Conservation (phyloP, 2,797 vertebrate genomes). For the Alca torda region DNA sequence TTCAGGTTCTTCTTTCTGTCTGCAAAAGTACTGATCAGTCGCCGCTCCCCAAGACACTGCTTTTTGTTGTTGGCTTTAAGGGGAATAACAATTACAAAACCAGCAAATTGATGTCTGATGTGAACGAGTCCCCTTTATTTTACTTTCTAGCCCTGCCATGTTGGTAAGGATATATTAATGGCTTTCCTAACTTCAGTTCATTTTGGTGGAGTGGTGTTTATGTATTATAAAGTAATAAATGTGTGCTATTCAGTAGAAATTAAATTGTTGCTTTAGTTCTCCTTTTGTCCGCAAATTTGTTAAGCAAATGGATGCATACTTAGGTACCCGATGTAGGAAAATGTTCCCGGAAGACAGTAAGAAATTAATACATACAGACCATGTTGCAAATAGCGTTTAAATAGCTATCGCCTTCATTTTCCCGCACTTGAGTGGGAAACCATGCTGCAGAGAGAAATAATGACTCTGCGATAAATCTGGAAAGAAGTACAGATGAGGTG, state of each 20-base stretch:
- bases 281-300: background rate
- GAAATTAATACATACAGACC: background rate
- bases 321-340: background rate
- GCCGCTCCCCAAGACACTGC: rapidly evolving
- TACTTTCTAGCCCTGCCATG: background rate
- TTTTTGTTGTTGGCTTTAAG: background rate
- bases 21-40: background rate
- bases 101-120: background rate
- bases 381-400: slow-evolving; percentile 9
- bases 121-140: background rate
- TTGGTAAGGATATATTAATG: background rate
- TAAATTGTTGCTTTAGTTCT: background rate
- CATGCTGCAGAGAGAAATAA: slow-evolving; percentile 37
- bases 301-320: slow-evolving; percentile 28
- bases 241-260: background rate
- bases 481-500: background rate
- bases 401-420: slow-evolving; percentile 21
- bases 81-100: background rate
- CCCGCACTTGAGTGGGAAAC: slow-evolving; percentile 8
- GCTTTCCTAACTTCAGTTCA: background rate
- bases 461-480: slow-evolving; percentile 6
- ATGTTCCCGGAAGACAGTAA: background rate
- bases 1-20: background rate
- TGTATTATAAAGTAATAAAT: background rate
- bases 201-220: background rate